These are phyloP conservation scores for Dasypolia templi DNA, from an alignment of 2,888 invertebrate species.

Conservation along the genomic window DNA sequence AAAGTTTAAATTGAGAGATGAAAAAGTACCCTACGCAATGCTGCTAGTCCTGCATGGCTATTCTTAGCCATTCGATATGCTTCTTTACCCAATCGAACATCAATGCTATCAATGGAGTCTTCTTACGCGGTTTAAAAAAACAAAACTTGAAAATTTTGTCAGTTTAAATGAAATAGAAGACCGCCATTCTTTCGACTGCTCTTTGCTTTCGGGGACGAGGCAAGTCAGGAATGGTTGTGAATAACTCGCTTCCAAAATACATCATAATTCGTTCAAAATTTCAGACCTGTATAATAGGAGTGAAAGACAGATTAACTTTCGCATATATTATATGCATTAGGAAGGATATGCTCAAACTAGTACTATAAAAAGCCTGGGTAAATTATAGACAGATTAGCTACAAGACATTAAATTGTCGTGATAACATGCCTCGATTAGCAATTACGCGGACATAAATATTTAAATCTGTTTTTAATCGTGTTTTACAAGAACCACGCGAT, in stretches of 20 bases:
- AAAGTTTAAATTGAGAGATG: neutral
- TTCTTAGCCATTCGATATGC: neutral
- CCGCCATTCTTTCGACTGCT: neutral
- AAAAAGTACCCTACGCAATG: neutral
- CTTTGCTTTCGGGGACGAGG: neutral
- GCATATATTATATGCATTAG: neutral
- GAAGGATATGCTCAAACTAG: neutral
- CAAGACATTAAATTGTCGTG: conserved; percentile 5
- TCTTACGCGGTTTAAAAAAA: too few species aligned
- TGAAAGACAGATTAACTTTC: neutral
- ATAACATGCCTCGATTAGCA: conserved; percentile 24
- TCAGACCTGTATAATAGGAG: neutral
- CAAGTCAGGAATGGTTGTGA: neutral
- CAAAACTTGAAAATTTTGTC: neutral
- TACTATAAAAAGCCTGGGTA: neutral
- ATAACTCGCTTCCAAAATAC: neutral
- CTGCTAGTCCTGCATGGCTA: neutral
- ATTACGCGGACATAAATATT: conserved; percentile 16
- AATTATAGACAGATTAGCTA: conserved; percentile 19
- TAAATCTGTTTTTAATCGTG: conserved; percentile 29
- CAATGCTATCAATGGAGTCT: too few species aligned
- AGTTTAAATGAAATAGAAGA: neutral
- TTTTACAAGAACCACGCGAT: conserved; percentile 29
- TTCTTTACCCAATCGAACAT: neutral
- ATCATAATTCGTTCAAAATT: neutral